phyloP scores from a whole-genome alignment of 30 jellyfish, hydroid and myxozoan species.

The Pseudorhiza aurosa region DNA sequence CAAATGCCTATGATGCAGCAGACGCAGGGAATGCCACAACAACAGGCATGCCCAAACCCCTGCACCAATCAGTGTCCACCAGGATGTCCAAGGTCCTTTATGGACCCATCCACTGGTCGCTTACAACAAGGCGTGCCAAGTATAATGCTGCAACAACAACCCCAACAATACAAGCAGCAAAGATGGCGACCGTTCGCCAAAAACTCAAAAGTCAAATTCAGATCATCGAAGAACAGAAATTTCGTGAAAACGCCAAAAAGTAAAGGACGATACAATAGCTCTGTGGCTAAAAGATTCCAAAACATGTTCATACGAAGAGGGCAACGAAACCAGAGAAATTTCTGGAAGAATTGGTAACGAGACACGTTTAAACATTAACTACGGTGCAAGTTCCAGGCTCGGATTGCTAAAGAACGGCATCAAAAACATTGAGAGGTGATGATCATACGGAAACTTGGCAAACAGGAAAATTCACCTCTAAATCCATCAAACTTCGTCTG shows the following conservation, averaged over 20 bases:
- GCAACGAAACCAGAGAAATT: slow-evolving; percentile 43
- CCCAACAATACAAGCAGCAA: slow-evolving; percentile 25
- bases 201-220: not conserved
- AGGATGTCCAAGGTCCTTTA: slow-evolving; percentile 45
- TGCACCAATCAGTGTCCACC: slow-evolving; percentile 88
- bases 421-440: no score
- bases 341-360: slow-evolving; percentile 46
- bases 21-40: slow-evolving; percentile 33
- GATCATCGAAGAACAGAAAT: not conserved
- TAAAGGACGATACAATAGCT: not conserved
- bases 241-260: not conserved
- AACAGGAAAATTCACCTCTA: no score
- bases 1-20: slow-evolving; percentile 42
- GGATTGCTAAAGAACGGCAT: no score
- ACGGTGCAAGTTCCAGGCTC: no score
- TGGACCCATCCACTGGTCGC: slow-evolving; percentile 52
- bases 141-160: slow-evolving; percentile 20
- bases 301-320: slow-evolving; percentile 48
- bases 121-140: slow-evolving; percentile 14
- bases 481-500: no score
- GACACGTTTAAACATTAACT: no score
- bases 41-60: slow-evolving; percentile 83
- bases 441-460: no score
- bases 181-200: not conserved
- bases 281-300: slow-evolving; percentile 17